Conservation (phyloP, 2,113 vertebrate species). For the Morone chrysops region DNA sequence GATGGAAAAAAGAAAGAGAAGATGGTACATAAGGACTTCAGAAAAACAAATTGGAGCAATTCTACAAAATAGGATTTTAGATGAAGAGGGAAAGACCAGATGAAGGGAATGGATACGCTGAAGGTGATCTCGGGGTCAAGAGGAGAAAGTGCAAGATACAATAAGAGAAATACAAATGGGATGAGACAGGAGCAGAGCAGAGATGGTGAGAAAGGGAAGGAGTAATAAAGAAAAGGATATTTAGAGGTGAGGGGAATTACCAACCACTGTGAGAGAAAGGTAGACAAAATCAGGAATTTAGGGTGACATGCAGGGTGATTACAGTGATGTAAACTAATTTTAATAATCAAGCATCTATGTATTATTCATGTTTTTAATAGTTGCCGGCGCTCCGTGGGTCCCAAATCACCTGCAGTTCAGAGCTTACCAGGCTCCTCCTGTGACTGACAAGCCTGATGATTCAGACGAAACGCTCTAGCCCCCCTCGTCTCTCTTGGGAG, state of each 20-base stretch:
- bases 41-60: neutral
- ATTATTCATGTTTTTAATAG: constrained; percentile 66
- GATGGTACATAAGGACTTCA: neutral
- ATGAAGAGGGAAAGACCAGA: constrained; percentile 10
- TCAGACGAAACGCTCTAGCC: constrained; percentile 21
- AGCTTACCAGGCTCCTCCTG: constrained; percentile 27
- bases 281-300: constrained; percentile 18
- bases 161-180: constrained; percentile 29
- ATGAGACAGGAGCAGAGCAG: constrained; percentile 16
- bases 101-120: neutral
- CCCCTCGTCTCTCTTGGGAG: constrained; percentile 38
- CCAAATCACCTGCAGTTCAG: constrained; percentile 43
- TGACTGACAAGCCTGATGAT: constrained; percentile 69
- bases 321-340: constrained; percentile 39
- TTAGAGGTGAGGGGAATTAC: constrained; percentile 1
- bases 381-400: constrained; percentile 1
- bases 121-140: neutral
- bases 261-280: constrained; percentile 1
- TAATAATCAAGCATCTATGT: constrained; percentile 41
- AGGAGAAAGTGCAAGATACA: neutral
- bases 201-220: neutral
- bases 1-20: neutral
- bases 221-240: neutral
- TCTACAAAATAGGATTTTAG: neutral
- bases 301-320: neutral